These are phyloP conservation scores for Phallusia fumigata DNA, from an alignment of 23 tunicate species.

Conservation along the genomic window DNA sequence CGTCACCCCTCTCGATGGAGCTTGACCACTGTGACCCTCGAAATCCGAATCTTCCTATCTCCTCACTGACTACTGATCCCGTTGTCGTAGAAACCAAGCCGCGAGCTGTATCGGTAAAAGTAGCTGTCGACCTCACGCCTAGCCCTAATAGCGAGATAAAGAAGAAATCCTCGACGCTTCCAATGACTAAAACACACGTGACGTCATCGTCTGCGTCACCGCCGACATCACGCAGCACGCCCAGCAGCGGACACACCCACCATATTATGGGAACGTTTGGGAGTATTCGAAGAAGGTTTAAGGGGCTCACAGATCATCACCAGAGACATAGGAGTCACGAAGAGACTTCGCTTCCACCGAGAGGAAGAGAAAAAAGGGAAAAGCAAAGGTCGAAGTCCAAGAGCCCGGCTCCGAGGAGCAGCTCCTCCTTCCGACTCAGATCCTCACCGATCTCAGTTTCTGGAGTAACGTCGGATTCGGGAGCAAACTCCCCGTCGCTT, in stretches of 20 bases:
- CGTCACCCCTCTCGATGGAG: neutral
- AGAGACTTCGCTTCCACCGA: conserved; percentile 19
- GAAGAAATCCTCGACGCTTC: conserved; percentile 70
- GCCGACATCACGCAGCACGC: neutral
- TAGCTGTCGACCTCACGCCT: neutral
- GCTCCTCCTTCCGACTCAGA: conserved; percentile 13
- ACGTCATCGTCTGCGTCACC: conserved; percentile 9
- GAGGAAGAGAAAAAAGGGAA: conserved; percentile 30
- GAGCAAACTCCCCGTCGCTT: conserved; percentile 7
- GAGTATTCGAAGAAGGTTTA: conserved; percentile 59
- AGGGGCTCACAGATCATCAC: conserved; percentile 49
- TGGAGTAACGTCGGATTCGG: neutral
- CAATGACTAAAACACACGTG: conserved; percentile 33
- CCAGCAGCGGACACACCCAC: conserved; percentile 37
- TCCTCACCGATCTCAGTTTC: conserved; percentile 24
- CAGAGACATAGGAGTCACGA: conserved; percentile 25
- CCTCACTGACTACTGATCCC: neutral
- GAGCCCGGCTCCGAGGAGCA: conserved; percentile 23
- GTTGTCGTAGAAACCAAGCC: neutral
- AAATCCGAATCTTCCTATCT: neutral
- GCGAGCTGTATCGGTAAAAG: conserved; percentile 18
- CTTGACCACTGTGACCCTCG: neutral
- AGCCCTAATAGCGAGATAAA: neutral
- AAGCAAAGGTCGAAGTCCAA: conserved; percentile 29
- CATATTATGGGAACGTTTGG: conserved; percentile 83